Evolutionary conservation across 2,888 invertebrate genomes (phyloP), one percentile per base, ranked within the genome.

Genomic region (Pyrrhia umbra): DNA sequence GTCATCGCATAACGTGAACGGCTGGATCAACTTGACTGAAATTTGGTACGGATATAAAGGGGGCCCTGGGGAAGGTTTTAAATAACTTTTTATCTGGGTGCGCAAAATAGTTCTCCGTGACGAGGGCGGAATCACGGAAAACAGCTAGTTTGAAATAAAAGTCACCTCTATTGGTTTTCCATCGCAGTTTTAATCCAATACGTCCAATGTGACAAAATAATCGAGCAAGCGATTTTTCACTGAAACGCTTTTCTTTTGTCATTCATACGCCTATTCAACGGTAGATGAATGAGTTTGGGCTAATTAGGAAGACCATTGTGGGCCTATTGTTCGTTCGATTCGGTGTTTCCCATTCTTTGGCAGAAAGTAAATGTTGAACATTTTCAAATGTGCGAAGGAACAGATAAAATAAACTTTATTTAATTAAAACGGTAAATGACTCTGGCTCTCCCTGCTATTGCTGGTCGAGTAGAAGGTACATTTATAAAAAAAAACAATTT

Each of bases 261-360:
- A 56, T 61, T 56, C 45, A 42, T 45, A 25, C 40, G 21, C 46
- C 72, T 66, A 67, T 74, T 74, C 62, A 72, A 54, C 16, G 34
- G 47, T 55, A 42, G 54, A 66, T 60, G 58, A 77, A 75, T 75
- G 68, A 66, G 49, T 66, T 72, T 60, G 30, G 64, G 49, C 70
- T 78, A 73, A 76, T 78, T 76, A 70, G 46, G 46, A 60, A 52
- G 40, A 42, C 60, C 40, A 45, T 68, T 68, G 61, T 56, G 43
- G 30, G 46, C n/a, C 61, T 49, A 66, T 77, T 78, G 65, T 74
- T 51, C 39, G 16, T 8, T 56, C 49, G 42, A 46, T 54, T 65
- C 57, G 47, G 54, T 65, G 54, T 65, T 68, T 57, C 46, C 65
- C 43, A 61, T 67, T 72, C 43, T 64, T 57, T 8, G 2, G 18